phyloP scores from a whole-genome alignment of 2,797 vertebrate genomes.

The Lindbergichthys nudifrons region DNA sequence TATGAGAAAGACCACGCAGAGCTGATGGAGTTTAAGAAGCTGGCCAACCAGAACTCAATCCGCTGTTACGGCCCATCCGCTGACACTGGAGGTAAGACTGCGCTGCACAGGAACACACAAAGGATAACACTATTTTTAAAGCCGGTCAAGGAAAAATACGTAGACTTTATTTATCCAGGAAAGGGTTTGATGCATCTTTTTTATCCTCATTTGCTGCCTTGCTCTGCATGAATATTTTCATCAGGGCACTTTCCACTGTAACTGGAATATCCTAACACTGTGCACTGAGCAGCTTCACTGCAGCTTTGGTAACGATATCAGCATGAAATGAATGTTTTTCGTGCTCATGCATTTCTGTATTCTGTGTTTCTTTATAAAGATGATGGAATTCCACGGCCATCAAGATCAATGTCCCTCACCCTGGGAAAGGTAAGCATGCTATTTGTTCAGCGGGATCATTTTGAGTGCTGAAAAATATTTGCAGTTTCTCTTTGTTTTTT shows the following conservation, averaged over 20 bases:
- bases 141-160: neutral
- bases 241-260: neutral
- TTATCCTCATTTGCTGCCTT: constrained; percentile 1
- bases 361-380: constrained; percentile 80
- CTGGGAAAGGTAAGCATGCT: constrained; percentile 90
- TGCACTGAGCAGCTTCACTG: constrained; percentile 7
- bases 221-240: neutral
- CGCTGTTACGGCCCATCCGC: constrained; percentile 90
- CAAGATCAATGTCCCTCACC: constrained; percentile 96
- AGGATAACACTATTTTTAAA: constrained; percentile 8
- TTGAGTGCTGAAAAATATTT: constrained; percentile 8
- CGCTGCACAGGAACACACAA: neutral
- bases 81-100: constrained; percentile 83
- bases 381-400: constrained; percentile 92
- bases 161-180: constrained; percentile 3
- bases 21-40: constrained; percentile 97
- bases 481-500: neutral
- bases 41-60: constrained; percentile 97
- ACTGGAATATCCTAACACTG: neutral
- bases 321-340: neutral
- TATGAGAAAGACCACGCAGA: constrained; percentile 99
- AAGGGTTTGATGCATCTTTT: neutral
- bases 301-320: neutral
- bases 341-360: constrained; percentile 1
- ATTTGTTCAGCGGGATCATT: neutral